Evolutionary conservation across 2,797 vertebrate genomes (phyloP).

Genomic region (Aplochiton taeniatus): DNA sequence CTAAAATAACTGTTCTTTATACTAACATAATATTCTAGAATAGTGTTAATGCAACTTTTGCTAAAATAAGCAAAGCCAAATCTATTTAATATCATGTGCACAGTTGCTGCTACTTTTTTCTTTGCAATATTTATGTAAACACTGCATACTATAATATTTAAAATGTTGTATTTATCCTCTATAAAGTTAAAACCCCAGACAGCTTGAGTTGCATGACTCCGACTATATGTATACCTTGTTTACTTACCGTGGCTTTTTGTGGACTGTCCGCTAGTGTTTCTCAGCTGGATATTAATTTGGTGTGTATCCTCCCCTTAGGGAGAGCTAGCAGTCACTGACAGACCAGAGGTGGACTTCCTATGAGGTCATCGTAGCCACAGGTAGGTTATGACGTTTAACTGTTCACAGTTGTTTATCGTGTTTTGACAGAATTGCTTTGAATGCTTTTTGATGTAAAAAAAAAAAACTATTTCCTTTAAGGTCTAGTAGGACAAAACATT

Average conservation of each 20-base stretch:
- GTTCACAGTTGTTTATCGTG: no score
- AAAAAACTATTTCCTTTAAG: no score
- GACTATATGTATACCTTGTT: slow-evolving; percentile 34
- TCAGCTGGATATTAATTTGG: slow-evolving; percentile 66
- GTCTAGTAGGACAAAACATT: no score
- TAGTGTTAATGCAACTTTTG: slow-evolving; percentile 82
- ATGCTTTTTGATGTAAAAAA: no score
- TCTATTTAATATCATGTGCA: slow-evolving; percentile 72
- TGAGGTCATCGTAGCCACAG: no score
- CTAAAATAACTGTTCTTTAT: slow-evolving; percentile 76
- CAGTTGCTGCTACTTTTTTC: slow-evolving; percentile 76
- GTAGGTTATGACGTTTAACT: no score
- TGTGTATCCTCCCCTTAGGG: slow-evolving; percentile 73
- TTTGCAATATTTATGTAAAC: slow-evolving; percentile 72
- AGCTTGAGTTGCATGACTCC: slow-evolving; percentile 91
- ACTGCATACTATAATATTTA: slow-evolving; percentile 67
- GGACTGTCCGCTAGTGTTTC: slow-evolving; percentile 65
- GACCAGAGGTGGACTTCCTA: not conserved
- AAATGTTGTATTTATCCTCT: slow-evolving; percentile 52
- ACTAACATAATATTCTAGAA: slow-evolving; percentile 76
- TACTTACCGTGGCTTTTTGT: slow-evolving; percentile 36
- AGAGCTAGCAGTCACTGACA: slow-evolving; percentile 52
- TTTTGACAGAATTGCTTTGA: no score
- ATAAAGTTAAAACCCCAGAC: slow-evolving; percentile 53
- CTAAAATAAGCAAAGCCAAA: slow-evolving; percentile 76